Evolutionary conservation across 1,140 invertebrate species (phyloP), one percentile per base, ranked within the genome.

Genomic region (Cherax destructor): DNA sequence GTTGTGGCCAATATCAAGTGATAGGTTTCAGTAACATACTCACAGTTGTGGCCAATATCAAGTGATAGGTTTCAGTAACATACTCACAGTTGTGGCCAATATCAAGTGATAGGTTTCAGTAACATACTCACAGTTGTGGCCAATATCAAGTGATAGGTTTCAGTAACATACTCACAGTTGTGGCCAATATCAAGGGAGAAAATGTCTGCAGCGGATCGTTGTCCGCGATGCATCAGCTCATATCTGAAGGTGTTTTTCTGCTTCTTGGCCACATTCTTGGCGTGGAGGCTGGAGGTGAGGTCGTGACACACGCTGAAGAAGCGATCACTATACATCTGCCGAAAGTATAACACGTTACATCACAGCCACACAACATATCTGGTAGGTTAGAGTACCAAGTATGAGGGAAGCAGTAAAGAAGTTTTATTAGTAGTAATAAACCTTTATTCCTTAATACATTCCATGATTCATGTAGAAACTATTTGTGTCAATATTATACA

Each of bases 301-400:
- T 91, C 89, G 50, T 91, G 89, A 9, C 74, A 61, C 18, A 91
- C 76, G 1, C 41, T 24, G 76, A 91, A 91, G 83, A 65, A 77
- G 0, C 89, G 81, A 47, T 91, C 89, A 3, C 65, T 69, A 83
- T 77, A 86, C 83, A 91, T 65, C 89, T 91, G 83, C 9, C 11
- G 18, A 18, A 13, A 18, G 18, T 41, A 13, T 56, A 9, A 56
- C 52, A 56, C 4, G 0, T 10, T 5, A 7, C 13, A 56, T 56
- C 6, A 56, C 52, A 10, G 1, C 9, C 52, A 9, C 6, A 56
- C 52, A 10, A 56, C 52, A 56, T 56, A 56, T 13, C 52, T 5
- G 0, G 30, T 41, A 41, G 30, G 30, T 41, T 41, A 41, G 30
- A 41, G 30, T 41, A 1, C 30, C 30, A 41, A 41, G 2, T 2